A percentile compares a stretch with the other conserved stretches of the same genome.
Evolutionary conservation across 2,113 vertebrate species (phyloP).

Genomic region (Colaptes auratus): DNA sequence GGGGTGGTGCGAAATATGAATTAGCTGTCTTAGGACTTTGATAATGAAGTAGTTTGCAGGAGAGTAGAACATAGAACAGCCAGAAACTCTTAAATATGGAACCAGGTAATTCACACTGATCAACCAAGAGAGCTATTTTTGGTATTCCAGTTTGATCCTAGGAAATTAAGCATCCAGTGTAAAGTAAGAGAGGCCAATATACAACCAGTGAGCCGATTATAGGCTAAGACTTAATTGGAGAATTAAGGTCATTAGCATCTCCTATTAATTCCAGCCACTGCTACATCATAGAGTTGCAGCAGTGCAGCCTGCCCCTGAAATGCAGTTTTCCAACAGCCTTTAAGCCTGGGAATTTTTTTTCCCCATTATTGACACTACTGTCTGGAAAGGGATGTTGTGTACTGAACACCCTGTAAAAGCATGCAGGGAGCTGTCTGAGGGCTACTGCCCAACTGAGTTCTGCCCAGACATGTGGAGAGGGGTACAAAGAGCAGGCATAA

Average conservation of each 20-base stretch:
- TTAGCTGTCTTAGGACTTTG: not conserved
- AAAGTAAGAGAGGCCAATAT: not conserved
- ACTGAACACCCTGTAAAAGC: not conserved
- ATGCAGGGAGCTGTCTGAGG: fast-evolving
- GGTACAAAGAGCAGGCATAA: not conserved
- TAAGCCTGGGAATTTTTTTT: not conserved
- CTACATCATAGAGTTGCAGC: not conserved
- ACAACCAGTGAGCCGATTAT: not conserved
- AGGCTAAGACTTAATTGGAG: not conserved
- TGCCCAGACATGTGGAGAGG: not conserved
- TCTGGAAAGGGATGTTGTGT: too few species aligned
- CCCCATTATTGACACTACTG: not conserved
- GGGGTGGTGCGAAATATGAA: too few species aligned
- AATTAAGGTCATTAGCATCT: not conserved
- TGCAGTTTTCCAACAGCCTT: not conserved
- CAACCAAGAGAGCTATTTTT: not conserved
- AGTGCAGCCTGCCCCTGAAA: not conserved
- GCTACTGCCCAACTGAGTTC: not conserved
- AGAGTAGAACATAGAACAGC: not conserved
- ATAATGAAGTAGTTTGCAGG: not conserved
- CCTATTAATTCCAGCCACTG: not conserved
- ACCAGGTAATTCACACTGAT: not conserved
- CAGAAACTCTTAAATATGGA: not conserved
- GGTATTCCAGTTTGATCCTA: not conserved
- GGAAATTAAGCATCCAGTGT: not conserved